Base-by-base conservation (phyloP, 2,797 vertebrate species). In the Anguilla anguilla region DNA sequence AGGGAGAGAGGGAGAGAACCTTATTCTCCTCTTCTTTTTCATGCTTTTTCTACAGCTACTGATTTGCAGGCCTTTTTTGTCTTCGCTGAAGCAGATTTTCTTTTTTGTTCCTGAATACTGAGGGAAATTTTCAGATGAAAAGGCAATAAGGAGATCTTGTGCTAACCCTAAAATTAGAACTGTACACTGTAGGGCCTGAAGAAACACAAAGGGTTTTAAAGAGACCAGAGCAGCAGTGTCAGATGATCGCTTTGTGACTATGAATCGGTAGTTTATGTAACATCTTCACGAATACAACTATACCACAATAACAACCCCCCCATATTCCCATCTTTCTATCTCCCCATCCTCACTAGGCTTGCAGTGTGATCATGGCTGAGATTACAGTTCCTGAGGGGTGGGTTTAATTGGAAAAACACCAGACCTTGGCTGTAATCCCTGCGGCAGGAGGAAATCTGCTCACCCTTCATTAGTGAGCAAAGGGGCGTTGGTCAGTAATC, bases 101-200 rank as follows among this genome's bases (percentile, higher is more conserved):
- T 35, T 7, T 35, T 19, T 35, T 85, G 10, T 64, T 85, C 35
- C 2, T 84, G 57, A 85, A 67, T 10, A 51, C 22, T 51, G 46
- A 82, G 2, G 25, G 9, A 82, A n/a, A 43, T 35, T 77, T 77
- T 43, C 74, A 77, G 35, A 77, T 77, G 46, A 51, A 51, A 82
- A 46, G 39, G 17, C 11, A 6, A 64, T 2, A 64, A 46, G 83
- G 49, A 57, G 19, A 22, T 43, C 84, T 85, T 85, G 59, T 85
- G 84, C 59, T 85, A 43, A 46, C 39, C 39, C 57, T n/a, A 85
- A 79, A 85, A 85, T 85, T 67, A 85, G 84, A 69, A n/a, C 35
- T 64, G 84, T 46, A 61, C 25, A 49, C 84, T 39, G 43, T 13
- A 85, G 84, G 15, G 55, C 9, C 19, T 35, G 19, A 35, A 46